These are phyloP conservation scores for Notolabrus celidotus DNA, from an alignment of 2,797 vertebrate genomes.

Conservation along the genomic window DNA sequence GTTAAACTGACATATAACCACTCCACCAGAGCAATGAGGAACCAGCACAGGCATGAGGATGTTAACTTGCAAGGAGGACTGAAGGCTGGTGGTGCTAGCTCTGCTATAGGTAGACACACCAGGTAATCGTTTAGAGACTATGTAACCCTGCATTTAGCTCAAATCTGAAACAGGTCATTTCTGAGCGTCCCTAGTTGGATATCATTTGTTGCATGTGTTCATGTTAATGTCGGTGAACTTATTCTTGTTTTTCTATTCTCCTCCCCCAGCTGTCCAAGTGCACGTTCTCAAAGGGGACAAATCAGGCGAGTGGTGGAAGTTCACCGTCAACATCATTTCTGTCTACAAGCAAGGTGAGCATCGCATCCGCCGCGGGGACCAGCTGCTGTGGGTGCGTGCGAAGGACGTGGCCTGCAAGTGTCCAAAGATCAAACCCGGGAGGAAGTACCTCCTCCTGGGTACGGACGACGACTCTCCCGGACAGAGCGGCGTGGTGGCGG, in stretches of 20 bases:
- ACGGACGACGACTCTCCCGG: constrained; percentile 94
- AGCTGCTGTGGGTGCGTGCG: constrained; percentile 96
- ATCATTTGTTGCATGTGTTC: no score
- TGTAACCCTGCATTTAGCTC: no score
- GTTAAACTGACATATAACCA: no score
- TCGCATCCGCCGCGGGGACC: constrained; percentile 95
- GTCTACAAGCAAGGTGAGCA: constrained; percentile 97
- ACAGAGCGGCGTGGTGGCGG: constrained; percentile 95
- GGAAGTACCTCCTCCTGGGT: constrained; percentile 97
- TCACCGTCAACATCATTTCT: constrained; percentile 97
- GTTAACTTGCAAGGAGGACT: no score
- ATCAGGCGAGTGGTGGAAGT: constrained; percentile 98
- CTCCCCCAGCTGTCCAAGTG: constrained; percentile 91
- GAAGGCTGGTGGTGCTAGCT: no score
- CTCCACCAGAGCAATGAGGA: no score
- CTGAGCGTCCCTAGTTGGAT: no score
- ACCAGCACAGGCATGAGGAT: no score
- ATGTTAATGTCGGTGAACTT: constrained; percentile 2
- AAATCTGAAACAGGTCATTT: no score
- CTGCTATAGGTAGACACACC: no score
- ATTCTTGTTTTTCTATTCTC: constrained; percentile 9
- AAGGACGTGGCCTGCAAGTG: constrained; percentile 98
- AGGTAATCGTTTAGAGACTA: no score
- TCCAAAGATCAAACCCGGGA: constrained; percentile 96
- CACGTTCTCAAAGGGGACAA: constrained; percentile 96